These are phyloP conservation scores for Proisotoma minuta DNA, from an alignment of 2,888 invertebrate species.

Conservation along the genomic window DNA sequence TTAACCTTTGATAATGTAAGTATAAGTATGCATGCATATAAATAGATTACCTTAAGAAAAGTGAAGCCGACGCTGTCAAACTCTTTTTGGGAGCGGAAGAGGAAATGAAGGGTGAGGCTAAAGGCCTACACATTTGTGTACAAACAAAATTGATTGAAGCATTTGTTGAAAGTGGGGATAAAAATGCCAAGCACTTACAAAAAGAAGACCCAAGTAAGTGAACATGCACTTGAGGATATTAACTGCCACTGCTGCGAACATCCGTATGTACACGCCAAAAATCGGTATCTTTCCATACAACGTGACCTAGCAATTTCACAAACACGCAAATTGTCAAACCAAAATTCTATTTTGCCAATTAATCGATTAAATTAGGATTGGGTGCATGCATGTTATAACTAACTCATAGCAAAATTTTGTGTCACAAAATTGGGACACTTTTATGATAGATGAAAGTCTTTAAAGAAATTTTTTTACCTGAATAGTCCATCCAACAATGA, in stretches of 20 bases:
- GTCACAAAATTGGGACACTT: too few relatives aligned
- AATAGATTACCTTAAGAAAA: constrained; percentile 48
- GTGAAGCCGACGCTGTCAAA: constrained; percentile 48
- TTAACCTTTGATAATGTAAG: too few relatives aligned
- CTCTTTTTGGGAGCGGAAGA: constrained; percentile 47
- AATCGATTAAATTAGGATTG: too few relatives aligned
- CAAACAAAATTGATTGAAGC: too few relatives aligned
- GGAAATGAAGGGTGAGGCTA: constrained; percentile 47
- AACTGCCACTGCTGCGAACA: constrained; percentile 47
- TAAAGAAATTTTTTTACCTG: too few relatives aligned
- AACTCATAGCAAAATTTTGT: too few relatives aligned
- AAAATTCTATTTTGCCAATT: constrained; percentile 3
- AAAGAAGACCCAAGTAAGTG: constrained; percentile 47
- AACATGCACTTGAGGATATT: constrained; percentile 48
- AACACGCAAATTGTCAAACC: constrained; percentile 7
- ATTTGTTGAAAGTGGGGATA: too few relatives aligned
- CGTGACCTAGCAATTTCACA: constrained; percentile 40
- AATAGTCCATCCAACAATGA: constrained; percentile 48
- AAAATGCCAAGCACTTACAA: too few relatives aligned
- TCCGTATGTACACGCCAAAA: constrained; percentile 47
- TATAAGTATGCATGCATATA: too few relatives aligned
- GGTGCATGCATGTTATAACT: too few relatives aligned
- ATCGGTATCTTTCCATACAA: constrained; percentile 48
- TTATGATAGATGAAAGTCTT: too few relatives aligned
- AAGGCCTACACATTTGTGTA: too few relatives aligned